phyloP scores from a whole-genome alignment of 2,888 invertebrate genomes.

The Drosophila diplacantha region DNA sequence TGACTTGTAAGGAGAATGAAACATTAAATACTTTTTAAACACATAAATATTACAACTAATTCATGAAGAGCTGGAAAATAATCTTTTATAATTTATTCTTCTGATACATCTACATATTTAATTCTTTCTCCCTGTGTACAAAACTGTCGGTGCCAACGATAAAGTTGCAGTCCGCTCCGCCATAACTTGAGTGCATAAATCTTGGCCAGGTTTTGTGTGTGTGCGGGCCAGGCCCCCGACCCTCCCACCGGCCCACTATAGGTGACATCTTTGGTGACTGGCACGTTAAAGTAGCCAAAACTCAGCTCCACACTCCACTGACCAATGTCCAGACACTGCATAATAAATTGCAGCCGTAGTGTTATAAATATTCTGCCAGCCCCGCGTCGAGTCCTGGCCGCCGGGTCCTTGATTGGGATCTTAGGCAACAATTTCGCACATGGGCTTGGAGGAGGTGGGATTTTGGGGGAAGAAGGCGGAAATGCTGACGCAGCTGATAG shows the following conservation, averaged over 20 bases:
- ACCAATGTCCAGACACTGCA: slow-evolving; percentile 57
- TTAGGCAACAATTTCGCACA: slow-evolving; percentile 73
- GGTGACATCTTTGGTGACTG: slow-evolving; percentile 73
- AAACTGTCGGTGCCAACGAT: slow-evolving; percentile 46
- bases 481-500: slow-evolving; percentile 64
- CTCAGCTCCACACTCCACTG: slow-evolving; percentile 28
- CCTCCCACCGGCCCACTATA: slow-evolving; percentile 9
- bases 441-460: slow-evolving; percentile 42
- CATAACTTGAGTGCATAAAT: slow-evolving; percentile 72
- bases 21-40: too few species aligned
- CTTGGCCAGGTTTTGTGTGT: slow-evolving; percentile 47
- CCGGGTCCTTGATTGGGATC: slow-evolving; percentile 68
- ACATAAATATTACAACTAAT: neutral
- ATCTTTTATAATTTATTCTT: neutral
- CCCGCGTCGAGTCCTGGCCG: slow-evolving; percentile 17
- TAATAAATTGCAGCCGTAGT: slow-evolving; percentile 74
- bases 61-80: neutral
- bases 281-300: slow-evolving; percentile 43
- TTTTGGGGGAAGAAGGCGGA: slow-evolving; percentile 59
- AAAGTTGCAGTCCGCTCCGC: slow-evolving; percentile 64
- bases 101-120: neutral
- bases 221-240: neutral
- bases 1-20: too few species aligned
- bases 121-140: slow-evolving; percentile 11
- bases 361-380: slow-evolving; percentile 70